A percentile compares a stretch with the other conserved stretches of the same genome.
Conservation (phyloP, 2,797 vertebrate species). For the Agapornis canus region DNA sequence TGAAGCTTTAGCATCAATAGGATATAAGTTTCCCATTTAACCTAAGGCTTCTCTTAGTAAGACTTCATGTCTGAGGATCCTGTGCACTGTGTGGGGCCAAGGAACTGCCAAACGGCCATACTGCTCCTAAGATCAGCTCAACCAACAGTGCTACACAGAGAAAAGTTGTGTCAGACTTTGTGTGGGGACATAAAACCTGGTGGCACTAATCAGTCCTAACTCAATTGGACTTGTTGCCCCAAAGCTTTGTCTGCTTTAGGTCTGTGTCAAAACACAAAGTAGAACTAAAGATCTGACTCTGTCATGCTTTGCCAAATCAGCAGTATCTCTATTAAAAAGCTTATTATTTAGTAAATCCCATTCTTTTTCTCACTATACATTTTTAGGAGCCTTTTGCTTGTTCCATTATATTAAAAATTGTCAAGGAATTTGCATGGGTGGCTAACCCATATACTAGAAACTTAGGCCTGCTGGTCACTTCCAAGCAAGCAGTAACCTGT, state of each 20-base stretch:
- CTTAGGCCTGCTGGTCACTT: background rate
- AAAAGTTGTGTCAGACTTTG: background rate
- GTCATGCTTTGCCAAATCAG: background rate
- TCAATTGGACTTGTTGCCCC: background rate
- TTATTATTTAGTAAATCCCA: background rate
- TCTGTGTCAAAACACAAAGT: background rate
- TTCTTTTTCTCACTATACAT: background rate
- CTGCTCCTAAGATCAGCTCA: background rate
- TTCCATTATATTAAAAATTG: background rate
- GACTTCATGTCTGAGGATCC: background rate
- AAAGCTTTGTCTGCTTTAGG: background rate
- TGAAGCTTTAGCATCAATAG: background rate
- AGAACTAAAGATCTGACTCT: background rate
- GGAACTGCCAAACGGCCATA: background rate
- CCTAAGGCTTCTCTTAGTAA: background rate
- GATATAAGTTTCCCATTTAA: background rate
- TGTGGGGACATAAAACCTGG: background rate
- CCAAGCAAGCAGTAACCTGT: background rate
- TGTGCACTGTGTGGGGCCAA: background rate
- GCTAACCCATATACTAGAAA: background rate
- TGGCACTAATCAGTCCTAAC: background rate
- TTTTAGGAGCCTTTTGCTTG: background rate
- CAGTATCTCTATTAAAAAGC: background rate
- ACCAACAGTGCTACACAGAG: background rate
- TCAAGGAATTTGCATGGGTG: background rate